phyloP scores from a whole-genome alignment of 2,113 vertebrate genomes.

The Willisornis vidua region DNA sequence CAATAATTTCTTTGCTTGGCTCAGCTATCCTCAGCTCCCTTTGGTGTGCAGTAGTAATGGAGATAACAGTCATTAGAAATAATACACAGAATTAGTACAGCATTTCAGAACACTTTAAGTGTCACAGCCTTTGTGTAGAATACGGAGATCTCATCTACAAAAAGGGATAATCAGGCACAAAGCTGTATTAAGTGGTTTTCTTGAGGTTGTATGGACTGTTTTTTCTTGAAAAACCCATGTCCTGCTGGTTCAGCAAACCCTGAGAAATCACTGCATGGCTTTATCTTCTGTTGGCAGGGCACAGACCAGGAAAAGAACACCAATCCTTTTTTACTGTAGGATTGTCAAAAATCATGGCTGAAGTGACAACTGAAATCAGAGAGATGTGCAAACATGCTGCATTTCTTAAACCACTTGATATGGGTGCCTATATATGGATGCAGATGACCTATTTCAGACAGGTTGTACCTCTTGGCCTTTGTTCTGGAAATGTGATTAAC shows the following conservation, averaged over 20 bases:
- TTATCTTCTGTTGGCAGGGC: neutral
- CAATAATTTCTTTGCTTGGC: neutral
- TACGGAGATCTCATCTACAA: neutral
- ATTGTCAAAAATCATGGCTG: neutral
- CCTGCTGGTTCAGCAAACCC: neutral
- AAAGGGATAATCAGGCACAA: neutral
- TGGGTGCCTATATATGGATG: neutral
- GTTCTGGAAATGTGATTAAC: conserved; percentile 25
- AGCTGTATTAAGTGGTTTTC: neutral
- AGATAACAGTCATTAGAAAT: neutral
- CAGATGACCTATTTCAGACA: neutral
- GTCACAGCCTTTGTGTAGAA: neutral
- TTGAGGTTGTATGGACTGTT: neutral
- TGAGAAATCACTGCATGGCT: neutral
- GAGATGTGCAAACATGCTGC: neutral
- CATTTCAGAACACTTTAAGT: neutral
- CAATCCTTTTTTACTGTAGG: neutral
- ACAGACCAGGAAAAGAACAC: neutral
- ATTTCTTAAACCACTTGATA: neutral
- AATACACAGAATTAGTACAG: neutral
- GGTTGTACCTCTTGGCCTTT: neutral
- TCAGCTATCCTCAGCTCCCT: neutral
- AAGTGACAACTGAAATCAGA: neutral
- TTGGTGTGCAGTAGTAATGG: neutral
- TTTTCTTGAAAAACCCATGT: neutral